Conservation (phyloP, 92 coral and sea anemone species). For the Pocillopora grandis region DNA sequence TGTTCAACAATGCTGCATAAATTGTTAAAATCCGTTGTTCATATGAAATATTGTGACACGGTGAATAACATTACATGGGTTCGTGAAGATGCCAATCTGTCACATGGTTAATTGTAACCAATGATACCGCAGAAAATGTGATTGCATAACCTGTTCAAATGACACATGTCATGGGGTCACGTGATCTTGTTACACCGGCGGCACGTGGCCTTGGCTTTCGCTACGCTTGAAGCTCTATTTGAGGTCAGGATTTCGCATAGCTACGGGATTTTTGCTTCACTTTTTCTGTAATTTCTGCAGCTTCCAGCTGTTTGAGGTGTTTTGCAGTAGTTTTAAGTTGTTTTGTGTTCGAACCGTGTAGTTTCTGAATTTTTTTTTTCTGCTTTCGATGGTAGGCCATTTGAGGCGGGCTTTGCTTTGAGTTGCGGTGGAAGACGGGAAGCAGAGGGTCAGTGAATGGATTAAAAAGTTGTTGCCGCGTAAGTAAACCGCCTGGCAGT, state of each 20-base stretch:
- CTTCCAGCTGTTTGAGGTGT: conserved; percentile 50
- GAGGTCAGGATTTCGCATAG: conserved; percentile 46
- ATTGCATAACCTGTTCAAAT: conserved; percentile 64
- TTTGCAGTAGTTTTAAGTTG: conserved; percentile 18
- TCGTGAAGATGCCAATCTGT: conserved; percentile 7
- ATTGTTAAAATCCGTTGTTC: conserved; percentile 25
- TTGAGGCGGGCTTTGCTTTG: conserved; percentile 58
- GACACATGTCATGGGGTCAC: conserved; percentile 93
- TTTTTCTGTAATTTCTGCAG: conserved; percentile 40
- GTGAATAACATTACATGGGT: conserved; percentile 27
- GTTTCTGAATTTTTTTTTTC: conserved; percentile 22
- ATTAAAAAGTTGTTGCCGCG: conserved; percentile 72
- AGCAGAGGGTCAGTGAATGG: conserved; percentile 82
- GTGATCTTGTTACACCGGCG: conserved; percentile 93
- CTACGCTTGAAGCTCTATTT: conserved; percentile 59
- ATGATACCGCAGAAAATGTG: conserved; percentile 25
- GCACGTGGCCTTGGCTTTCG: conserved; percentile 97
- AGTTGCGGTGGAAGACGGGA: conserved; percentile 72
- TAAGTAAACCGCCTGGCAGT: conserved; percentile 79
- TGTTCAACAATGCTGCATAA: conserved; percentile 18
- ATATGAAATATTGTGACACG: conserved; percentile 32
- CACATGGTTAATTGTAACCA: conserved; percentile 37
- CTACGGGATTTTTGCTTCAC: conserved; percentile 35
- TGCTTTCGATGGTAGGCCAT: conserved; percentile 33
- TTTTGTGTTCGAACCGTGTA: not conserved